phyloP scores from a whole-genome alignment of 2,113 vertebrate species.

The Typhlomys cinereus region DNA sequence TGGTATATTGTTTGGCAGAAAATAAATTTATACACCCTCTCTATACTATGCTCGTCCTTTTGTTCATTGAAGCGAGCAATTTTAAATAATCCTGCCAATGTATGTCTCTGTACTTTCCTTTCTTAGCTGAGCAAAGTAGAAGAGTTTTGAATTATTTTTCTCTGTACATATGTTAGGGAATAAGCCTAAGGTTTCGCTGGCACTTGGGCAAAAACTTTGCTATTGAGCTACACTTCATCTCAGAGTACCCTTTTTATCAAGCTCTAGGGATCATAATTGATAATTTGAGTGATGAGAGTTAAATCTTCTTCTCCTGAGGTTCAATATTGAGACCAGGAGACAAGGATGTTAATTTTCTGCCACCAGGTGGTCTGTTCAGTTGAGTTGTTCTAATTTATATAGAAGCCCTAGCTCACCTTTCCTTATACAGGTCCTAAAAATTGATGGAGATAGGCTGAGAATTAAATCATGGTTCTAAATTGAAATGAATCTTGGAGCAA shows the following conservation, averaged over 20 bases:
- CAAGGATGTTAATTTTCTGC: conserved; percentile 28
- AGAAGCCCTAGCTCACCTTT: neutral
- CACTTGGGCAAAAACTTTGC: neutral
- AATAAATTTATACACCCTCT: neutral
- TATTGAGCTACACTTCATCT: neutral
- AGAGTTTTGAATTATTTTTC: no score
- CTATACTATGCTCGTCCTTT: neutral
- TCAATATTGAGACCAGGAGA: conserved; percentile 32
- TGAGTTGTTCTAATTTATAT: neutral
- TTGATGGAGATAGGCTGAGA: neutral
- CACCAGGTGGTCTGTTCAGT: neutral
- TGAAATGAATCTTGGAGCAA: conserved; percentile 1
- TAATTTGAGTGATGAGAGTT: neutral
- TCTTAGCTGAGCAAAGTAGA: neutral
- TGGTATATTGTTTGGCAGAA: neutral
- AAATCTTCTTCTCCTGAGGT: neutral
- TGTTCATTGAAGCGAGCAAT: neutral
- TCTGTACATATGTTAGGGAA: neutral
- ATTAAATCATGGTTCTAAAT: neutral
- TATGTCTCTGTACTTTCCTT: neutral
- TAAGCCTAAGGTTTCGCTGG: no score
- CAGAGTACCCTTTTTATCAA: neutral
- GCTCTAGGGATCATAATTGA: neutral
- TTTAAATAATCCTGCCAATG: neutral
- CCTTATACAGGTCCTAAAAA: neutral